A percentile compares a stretch with the other conserved stretches of the same genome.
These are phyloP conservation scores for Fulica atra DNA, from an alignment of 2,113 vertebrate genomes.

Conservation along the genomic window DNA sequence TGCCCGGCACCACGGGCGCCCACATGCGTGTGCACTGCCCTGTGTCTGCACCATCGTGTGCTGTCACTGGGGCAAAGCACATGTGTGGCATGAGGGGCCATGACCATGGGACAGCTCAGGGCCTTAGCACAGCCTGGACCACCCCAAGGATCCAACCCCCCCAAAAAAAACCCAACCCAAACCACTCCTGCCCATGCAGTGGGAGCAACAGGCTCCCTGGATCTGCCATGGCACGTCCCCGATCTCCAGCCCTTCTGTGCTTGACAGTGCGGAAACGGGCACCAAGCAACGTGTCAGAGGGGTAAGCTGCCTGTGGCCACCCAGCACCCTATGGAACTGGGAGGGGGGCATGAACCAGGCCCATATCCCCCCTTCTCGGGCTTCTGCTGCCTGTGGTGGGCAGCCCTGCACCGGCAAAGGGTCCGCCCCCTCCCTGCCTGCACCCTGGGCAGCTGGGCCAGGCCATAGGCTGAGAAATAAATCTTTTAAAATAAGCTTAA, in stretches of 20 bases:
- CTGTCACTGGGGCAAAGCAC: background rate
- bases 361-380: background rate
- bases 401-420: constrained; percentile 14
- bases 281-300: rapidly evolving
- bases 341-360: background rate
- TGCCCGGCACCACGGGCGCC: background rate
- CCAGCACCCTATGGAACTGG: background rate
- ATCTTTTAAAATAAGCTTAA: constrained; percentile 72
- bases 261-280: background rate
- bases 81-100: background rate
- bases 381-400: background rate
- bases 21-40: rapidly evolving
- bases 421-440: background rate
- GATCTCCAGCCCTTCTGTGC: background rate
- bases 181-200: background rate
- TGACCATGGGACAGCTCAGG: background rate
- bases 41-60: background rate
- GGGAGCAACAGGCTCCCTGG: background rate
- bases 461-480: constrained; percentile 60
- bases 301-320: background rate
- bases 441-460: background rate
- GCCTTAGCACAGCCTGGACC: background rate
- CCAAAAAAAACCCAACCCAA: too few relatives aligned
- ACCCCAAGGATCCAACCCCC: background rate
- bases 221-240: background rate